phyloP scores from a whole-genome alignment of 2,888 invertebrate species.

The Hybos culiciformis region DNA sequence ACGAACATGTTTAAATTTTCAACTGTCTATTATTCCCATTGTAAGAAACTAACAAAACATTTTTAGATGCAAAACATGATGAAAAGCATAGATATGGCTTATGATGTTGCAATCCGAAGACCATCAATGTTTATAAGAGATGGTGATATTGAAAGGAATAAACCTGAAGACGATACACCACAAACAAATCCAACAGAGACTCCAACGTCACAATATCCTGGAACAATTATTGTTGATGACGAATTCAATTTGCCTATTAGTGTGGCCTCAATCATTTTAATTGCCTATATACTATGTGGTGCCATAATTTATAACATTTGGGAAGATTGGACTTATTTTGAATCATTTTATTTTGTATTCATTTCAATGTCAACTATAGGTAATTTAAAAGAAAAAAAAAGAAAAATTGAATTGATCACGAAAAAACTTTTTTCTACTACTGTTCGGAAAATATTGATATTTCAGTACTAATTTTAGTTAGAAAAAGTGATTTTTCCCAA shows the following conservation, averaged over 20 bases:
- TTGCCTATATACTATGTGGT: constrained; percentile 77
- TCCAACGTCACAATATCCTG: constrained; percentile 64
- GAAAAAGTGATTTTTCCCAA: no score
- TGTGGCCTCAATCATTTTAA: constrained; percentile 68
- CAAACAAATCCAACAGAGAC: constrained; percentile 40
- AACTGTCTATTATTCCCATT: no score
- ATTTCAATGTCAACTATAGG: constrained; percentile 96
- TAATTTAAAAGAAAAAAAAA: no score
- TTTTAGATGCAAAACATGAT: constrained; percentile 75
- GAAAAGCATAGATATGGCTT: constrained; percentile 69
- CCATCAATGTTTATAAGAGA: constrained; percentile 45
- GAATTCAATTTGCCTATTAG: constrained; percentile 91
- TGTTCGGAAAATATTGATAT: no score
- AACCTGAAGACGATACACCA: constrained; percentile 22
- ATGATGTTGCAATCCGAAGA: constrained; percentile 62
- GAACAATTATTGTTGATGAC: constrained; percentile 67
- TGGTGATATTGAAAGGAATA: constrained; percentile 37
- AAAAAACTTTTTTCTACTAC: no score
- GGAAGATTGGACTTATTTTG: constrained; percentile 81
- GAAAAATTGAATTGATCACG: no score
- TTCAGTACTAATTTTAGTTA: no score
- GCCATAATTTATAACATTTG: constrained; percentile 62
- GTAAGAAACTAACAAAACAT: no score
- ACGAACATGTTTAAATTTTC: no score
- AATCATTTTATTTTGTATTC: constrained; percentile 93